Base-by-base conservation (phyloP, 2,113 vertebrate genomes). In the Phaethornis superciliosus region DNA sequence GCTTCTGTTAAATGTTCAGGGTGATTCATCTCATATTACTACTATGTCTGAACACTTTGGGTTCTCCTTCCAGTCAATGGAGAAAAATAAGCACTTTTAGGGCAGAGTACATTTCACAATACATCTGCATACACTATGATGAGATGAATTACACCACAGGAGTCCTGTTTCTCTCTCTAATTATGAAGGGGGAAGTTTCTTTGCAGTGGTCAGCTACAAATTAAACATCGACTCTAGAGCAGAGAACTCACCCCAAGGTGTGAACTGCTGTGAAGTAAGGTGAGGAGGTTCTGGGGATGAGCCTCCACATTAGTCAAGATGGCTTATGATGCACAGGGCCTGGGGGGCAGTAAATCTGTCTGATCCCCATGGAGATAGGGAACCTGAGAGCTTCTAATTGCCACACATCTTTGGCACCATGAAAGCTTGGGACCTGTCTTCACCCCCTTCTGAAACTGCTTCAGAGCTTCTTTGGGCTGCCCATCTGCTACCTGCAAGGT, bases 41-140 rank as follows among this genome's bases (percentile, higher is more conserved):
- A 69, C 6, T 37, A 35, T 44, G 65, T 49, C 65, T 91, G 55
- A 81, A 49, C 30, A n/a, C 44, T 63, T 8, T 21, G 44, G 18
- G 6, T 72, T 72, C 54, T 93, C 59, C 37, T 81, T 78, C 26
- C 51, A 91, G 59, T 85, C 84, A 91, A 15, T 17, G 37, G 60
- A 67, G 49, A 63, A 44, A 88, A 74, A 63, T 8, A 78, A 33
- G 10, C 49, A 46, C 30, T 63, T 88, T 23, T 37, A 69, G 65
- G 37, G 22, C 27, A 85, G 27, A 24, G 10, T 33, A 16, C 10
- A 33, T 68, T 60, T 81, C 68, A 28, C 21, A 64, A 2, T 49
- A 28, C 2, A 1, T 23, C 59, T 71, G 22, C n/a, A 51, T 47
- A 52, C 28, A 12, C 32, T 47, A 44, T 0, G 1, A 3, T 18